phyloP scores from a whole-genome alignment of 2,888 invertebrate genomes.

The Macrosoma leucophasiata region DNA sequence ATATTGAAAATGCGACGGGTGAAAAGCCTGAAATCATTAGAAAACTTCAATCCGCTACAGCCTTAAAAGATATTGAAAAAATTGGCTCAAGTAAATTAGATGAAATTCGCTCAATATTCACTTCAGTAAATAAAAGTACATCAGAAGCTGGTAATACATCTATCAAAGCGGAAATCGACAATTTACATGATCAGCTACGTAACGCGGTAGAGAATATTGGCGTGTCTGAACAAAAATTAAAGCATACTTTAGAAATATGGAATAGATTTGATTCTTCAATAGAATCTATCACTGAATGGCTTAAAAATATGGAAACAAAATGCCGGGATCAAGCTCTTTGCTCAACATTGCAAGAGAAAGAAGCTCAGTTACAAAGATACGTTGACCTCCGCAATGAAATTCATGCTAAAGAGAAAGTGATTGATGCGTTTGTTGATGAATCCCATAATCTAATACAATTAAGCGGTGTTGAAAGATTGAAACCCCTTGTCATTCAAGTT shows the following conservation, averaged over 20 bases:
- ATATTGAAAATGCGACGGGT: conserved; percentile 88
- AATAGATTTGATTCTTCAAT: conserved; percentile 88
- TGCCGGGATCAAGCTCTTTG: conserved; percentile 91
- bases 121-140: conserved; percentile 84
- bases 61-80: conserved; percentile 79
- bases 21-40: conserved; percentile 88
- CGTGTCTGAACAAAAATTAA: conserved; percentile 82
- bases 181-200: conserved; percentile 79
- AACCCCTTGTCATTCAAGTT: conserved; percentile 92
- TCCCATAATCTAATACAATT: conserved; percentile 90
- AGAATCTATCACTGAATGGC: conserved; percentile 89
- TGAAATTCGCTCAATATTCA: conserved; percentile 80
- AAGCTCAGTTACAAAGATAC: conserved; percentile 81
- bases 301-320: conserved; percentile 87
- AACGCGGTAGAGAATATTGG: conserved; percentile 81
- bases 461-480: conserved; percentile 89
- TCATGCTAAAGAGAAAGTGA: conserved; percentile 85
- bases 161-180: conserved; percentile 83
- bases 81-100: conserved; percentile 80
- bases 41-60: conserved; percentile 79
- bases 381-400: conserved; percentile 85
- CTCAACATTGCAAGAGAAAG: conserved; percentile 87
- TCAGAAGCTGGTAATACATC: conserved; percentile 85
- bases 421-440: conserved; percentile 92
- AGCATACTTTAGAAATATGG: conserved; percentile 87